Percentiles rank a stretch among this genome's conserved stretches.
Evolutionary conservation across 2,797 vertebrate genomes (phyloP).

Genomic region (Platalea minor): DNA sequence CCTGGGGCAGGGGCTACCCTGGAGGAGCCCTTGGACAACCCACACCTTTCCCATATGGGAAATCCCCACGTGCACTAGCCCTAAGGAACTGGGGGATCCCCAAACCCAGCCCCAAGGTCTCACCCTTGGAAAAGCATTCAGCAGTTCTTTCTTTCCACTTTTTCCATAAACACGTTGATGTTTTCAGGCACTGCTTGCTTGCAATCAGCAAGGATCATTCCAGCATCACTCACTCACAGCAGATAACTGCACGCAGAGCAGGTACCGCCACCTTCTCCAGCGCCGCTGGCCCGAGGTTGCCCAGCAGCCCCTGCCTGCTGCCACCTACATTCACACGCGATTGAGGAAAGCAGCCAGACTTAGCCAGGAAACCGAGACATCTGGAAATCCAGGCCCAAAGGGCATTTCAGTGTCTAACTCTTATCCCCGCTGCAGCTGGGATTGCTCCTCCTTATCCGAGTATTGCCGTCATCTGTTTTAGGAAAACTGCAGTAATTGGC

Average conservation of each 20-base stretch:
- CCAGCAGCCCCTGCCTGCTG: background rate
- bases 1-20: background rate
- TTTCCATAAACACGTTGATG: background rate
- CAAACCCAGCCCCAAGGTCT: background rate
- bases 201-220: background rate
- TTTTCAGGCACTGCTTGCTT: background rate
- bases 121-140: too few relatives aligned
- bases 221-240: background rate
- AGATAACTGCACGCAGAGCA: background rate
- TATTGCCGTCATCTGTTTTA: background rate
- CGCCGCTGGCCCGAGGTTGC: background rate
- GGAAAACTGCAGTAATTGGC: constrained; percentile 43
- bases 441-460: background rate
- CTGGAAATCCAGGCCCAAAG: background rate
- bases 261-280: background rate
- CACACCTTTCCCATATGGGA: background rate
- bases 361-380: background rate
- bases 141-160: background rate
- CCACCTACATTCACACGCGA: background rate
- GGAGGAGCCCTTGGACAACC: background rate
- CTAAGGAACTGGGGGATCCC: background rate
- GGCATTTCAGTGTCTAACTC: background rate
- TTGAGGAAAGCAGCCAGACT: background rate
- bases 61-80: accelerated
- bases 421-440: constrained; percentile 8